These are phyloP conservation scores for Podotricha telesiphe DNA, from an alignment of 2,888 invertebrate genomes.

Conservation along the genomic window DNA sequence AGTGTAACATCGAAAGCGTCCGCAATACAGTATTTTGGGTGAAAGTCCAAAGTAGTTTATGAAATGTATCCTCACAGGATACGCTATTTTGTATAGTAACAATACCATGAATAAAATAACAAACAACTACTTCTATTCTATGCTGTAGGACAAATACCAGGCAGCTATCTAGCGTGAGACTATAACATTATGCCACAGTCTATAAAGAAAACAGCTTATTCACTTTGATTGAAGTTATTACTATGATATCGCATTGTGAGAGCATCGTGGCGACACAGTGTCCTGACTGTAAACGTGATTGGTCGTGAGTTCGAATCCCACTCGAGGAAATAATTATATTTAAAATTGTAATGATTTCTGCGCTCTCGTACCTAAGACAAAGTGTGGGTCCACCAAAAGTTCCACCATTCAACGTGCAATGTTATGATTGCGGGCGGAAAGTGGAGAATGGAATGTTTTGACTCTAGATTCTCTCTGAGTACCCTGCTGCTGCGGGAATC, in stretches of 20 bases:
- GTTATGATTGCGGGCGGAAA: too few relatives aligned
- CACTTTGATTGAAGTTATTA: neutral
- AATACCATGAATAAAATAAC: slow-evolving; percentile 22
- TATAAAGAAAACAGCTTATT: neutral
- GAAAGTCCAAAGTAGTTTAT: slow-evolving; percentile 15
- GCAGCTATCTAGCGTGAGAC: slow-evolving; percentile 19
- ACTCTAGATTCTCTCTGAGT: neutral
- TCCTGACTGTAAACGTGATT: too few relatives aligned
- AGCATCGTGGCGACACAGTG: too few relatives aligned
- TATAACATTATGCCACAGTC: slow-evolving; percentile 16
- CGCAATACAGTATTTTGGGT: slow-evolving; percentile 11
- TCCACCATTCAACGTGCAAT: too few relatives aligned
- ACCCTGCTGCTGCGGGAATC: too few relatives aligned
- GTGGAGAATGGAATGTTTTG: too few relatives aligned
- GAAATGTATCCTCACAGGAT: slow-evolving; percentile 16
- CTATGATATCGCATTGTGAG: too few relatives aligned
- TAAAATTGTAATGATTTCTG: too few relatives aligned
- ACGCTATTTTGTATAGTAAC: slow-evolving; percentile 10
- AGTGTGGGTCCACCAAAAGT: too few relatives aligned
- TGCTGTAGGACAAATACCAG: slow-evolving; percentile 10
- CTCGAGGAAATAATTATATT: too few relatives aligned
- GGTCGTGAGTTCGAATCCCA: too few relatives aligned
- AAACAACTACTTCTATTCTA: slow-evolving; percentile 22
- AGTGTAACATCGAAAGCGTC: neutral
- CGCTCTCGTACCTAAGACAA: too few relatives aligned